These are phyloP conservation scores for Mormyrops boulengeri DNA, from an alignment of 2,797 vertebrate species.

Conservation along the genomic window DNA sequence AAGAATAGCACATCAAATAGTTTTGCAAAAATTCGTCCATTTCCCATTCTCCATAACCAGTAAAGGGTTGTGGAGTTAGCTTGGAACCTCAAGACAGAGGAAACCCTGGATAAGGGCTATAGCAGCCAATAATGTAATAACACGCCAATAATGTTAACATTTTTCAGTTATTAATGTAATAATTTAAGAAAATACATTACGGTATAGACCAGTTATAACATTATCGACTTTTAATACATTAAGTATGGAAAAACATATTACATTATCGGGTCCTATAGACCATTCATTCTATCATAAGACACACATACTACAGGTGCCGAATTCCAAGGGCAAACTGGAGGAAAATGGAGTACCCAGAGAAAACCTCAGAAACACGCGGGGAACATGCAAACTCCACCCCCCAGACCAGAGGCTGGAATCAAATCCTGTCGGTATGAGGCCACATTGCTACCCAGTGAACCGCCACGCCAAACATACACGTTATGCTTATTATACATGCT, in stretches of 20 bases:
- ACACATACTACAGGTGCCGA: neutral
- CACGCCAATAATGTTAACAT: neutral
- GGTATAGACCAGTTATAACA: neutral
- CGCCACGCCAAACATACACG: neutral
- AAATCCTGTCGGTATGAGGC: neutral
- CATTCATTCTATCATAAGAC: neutral
- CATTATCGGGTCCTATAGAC: neutral
- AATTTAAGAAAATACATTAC: neutral
- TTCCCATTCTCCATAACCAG: neutral
- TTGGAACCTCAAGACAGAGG: neutral
- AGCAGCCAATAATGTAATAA: neutral
- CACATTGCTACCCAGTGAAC: neutral
- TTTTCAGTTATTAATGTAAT: too few species aligned
- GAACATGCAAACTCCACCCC: neutral
- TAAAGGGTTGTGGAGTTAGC: neutral
- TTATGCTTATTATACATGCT: neutral
- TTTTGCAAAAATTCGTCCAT: neutral
- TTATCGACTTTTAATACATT: neutral
- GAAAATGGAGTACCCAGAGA: neutral
- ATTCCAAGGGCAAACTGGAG: neutral
- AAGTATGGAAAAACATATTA: neutral
- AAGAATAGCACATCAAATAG: neutral
- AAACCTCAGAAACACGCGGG: neutral
- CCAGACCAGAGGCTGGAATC: neutral
- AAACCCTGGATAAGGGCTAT: neutral